Evolutionary conservation across 2,888 invertebrate species (phyloP).

Genomic region (Rotaria macrura): DNA sequence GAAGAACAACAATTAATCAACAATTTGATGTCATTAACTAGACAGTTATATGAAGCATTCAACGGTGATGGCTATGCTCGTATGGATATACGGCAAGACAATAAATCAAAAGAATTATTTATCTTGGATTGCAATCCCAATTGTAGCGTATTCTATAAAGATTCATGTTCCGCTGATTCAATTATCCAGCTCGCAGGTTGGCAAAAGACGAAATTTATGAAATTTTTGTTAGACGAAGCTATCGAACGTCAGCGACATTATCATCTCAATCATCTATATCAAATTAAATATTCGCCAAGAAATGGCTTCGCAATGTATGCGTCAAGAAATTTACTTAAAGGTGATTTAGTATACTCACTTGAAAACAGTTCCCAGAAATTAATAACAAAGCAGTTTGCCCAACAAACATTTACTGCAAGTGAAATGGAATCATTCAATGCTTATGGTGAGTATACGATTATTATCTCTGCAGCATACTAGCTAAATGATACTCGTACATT

Average conservation of each 20-base stretch:
- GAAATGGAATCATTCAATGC: not conserved
- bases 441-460: not conserved
- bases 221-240: not conserved
- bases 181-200: not conserved
- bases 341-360: too few relatives aligned
- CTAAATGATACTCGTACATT: too few relatives aligned
- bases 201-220: not conserved
- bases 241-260: not conserved
- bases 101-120: not conserved
- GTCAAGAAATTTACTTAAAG: too few relatives aligned
- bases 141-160: not conserved
- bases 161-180: not conserved
- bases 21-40: not conserved
- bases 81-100: not conserved
- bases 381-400: not conserved
- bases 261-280: not conserved
- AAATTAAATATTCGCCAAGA: not conserved
- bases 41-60: too few relatives aligned
- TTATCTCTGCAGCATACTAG: too few relatives aligned
- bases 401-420: not conserved
- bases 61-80: not conserved
- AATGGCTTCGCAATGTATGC: too few relatives aligned
- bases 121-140: not conserved
- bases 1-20: not conserved
- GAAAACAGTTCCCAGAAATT: not conserved